Percentiles rank a stretch among this genome's conserved stretches.
Evolutionary conservation across 2,113 vertebrate genomes (phyloP).

Genomic region (Balaenoptera acutorostrata): DNA sequence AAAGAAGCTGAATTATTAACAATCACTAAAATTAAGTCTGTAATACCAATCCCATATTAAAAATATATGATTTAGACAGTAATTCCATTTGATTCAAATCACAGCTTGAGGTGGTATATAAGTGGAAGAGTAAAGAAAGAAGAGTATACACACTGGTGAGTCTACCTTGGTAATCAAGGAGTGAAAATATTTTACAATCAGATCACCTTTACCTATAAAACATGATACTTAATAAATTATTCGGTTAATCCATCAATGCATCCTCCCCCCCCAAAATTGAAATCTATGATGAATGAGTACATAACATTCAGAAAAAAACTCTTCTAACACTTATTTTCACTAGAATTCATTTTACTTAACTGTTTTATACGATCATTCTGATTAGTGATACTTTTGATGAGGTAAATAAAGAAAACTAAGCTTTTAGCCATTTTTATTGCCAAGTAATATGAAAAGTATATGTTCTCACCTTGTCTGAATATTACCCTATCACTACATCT

Average conservation of each 20-base stretch:
- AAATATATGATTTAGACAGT: not conserved
- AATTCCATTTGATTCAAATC: not conserved
- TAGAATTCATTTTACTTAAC: not conserved
- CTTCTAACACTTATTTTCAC: not conserved
- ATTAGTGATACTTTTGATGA: not conserved
- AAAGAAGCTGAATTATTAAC: not conserved
- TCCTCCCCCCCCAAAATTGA: not conserved
- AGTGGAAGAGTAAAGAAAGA: not conserved
- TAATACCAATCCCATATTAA: not conserved
- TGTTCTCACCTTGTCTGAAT: not conserved
- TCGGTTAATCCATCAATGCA: not conserved
- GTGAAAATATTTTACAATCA: not conserved
- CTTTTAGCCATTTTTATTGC: not conserved
- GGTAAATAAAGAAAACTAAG: not conserved
- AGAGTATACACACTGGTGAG: not conserved
- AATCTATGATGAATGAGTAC: not conserved
- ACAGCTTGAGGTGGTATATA: not conserved
- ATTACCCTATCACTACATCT: not conserved
- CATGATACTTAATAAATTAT: not conserved
- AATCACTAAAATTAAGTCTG: not conserved
- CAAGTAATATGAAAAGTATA: not conserved
- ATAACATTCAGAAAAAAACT: not conserved
- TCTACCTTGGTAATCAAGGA: not conserved
- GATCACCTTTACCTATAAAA: not conserved
- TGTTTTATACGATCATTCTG: not conserved